Percentiles rank a stretch among this genome's conserved stretches.
Conservation (phyloP, 2,113 vertebrate genomes). For the Brachypteracias leptosomus region DNA sequence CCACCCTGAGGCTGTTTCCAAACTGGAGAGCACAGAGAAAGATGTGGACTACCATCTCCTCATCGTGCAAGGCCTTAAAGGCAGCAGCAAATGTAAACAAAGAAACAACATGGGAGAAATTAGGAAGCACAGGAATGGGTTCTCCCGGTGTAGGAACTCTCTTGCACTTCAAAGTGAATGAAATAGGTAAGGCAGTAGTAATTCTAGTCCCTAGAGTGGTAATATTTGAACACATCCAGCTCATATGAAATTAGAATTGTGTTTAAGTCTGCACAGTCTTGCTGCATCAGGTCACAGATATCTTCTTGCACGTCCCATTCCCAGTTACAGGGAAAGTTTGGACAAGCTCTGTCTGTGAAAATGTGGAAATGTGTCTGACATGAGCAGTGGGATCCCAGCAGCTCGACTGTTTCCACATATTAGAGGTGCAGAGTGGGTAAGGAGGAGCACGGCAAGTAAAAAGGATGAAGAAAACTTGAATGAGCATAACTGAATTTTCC, state of each 20-base stretch:
- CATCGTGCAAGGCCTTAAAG: background rate
- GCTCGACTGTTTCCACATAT: rapidly evolving
- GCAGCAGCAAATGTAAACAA: background rate
- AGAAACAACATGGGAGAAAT: background rate
- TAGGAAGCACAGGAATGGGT: background rate
- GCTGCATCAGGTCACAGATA: background rate
- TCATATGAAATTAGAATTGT: rapidly evolving
- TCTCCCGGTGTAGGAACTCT: background rate
- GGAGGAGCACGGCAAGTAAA: background rate
- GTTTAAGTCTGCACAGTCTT: background rate
- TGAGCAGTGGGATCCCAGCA: background rate
- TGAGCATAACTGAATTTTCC: background rate
- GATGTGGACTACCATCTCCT: background rate
- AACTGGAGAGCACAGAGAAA: background rate
- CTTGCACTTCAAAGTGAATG: background rate
- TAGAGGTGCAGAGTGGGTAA: background rate
- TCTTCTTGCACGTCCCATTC: background rate
- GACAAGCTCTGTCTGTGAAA: background rate
- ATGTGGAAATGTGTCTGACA: background rate
- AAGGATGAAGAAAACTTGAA: background rate
- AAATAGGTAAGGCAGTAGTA: background rate
- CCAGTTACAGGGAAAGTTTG: background rate
- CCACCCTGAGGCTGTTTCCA: background rate
- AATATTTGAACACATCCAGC: background rate
- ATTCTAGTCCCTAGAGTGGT: background rate